Evolutionary conservation across 2,797 vertebrate species (phyloP), one percentile per base, ranked within the genome.

Genomic region (Picus viridis): DNA sequence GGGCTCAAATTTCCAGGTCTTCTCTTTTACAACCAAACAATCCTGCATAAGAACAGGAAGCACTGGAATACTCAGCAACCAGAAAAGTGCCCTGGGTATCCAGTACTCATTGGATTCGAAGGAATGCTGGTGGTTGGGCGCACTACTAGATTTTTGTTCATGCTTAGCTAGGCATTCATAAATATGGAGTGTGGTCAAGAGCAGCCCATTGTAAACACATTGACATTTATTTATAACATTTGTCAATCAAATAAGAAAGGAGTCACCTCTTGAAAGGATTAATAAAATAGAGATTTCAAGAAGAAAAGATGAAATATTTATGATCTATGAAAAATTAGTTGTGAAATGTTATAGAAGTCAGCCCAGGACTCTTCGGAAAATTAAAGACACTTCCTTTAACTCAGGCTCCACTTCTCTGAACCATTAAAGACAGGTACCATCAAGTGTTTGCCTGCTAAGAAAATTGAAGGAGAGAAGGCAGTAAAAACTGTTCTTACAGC

Each of bases 401-500:
- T 88, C 36, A 12, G 27, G 11, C 56, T 73, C 57, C 3, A 12
- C 45, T 82, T 89, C 80, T 74, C 77, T 71, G 69, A 93, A 79
- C 84, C 58, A 74, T 86, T 95, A 93, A 86, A 92, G 59, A 45
- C 7, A 39, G 80, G 51, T 67, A 92, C 84, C 58, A 70, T 89
- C 89, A 93, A 91, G 70, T 70, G 84, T 93, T 86, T 93, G 73
- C 97, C 96, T 96, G 96, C 94, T 97, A 96, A 90, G 94, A 97
- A 97, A 96, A 97, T 93, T 96, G 95, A 96, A 92, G 94, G 95
- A 96, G 63, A 89, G 77, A 54, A 54, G 61, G 20, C 61, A 86
- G 72, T 95, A 95, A 96, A 96, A 96, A 69, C 92, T 90, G 89
- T 95, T 93, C 91, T 97, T 96, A 89, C 1, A 57, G 39, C 56